phyloP scores from a whole-genome alignment of 2,888 invertebrate species.

The Cetonia aurata region DNA sequence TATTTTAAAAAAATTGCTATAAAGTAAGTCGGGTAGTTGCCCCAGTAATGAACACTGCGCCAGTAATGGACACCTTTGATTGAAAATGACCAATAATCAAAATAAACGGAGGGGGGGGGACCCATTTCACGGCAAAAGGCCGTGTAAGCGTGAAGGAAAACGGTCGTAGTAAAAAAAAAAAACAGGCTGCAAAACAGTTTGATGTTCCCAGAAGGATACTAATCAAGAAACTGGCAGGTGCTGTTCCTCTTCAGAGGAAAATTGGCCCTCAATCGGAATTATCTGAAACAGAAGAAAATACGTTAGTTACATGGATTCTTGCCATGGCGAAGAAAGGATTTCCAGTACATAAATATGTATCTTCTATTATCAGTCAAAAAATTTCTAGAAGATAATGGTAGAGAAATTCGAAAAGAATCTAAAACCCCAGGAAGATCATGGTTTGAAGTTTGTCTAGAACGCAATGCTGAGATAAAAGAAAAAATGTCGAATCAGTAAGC shows the following conservation, averaged over 20 bases:
- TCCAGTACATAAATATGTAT: constrained; percentile 30
- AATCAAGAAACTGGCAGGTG: constrained; percentile 16
- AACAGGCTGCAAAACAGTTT: constrained; percentile 34
- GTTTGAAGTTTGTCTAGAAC: constrained; percentile 18
- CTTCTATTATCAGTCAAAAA: constrained; percentile 38
- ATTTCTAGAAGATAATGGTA: constrained; percentile 24
- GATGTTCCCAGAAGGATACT: constrained; percentile 22
- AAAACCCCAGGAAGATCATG: constrained; percentile 27
- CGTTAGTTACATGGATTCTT: constrained; percentile 37
- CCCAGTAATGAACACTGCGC: too few relatives aligned
- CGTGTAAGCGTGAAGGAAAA: neutral
- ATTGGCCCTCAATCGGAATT: constrained; percentile 39
- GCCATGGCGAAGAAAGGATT: constrained; percentile 42
- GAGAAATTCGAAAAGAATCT: constrained; percentile 40
- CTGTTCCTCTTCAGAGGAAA: constrained; percentile 8
- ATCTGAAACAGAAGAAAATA: constrained; percentile 39
- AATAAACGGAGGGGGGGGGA: too few relatives aligned
- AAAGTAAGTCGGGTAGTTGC: too few relatives aligned
- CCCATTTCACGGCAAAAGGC: too few relatives aligned
- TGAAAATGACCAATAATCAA: too few relatives aligned
- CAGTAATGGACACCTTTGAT: too few relatives aligned
- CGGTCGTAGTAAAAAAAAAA: neutral
- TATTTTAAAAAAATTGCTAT: too few relatives aligned
- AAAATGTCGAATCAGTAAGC: constrained; percentile 43
- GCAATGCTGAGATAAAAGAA: constrained; percentile 36